These are phyloP conservation scores for Stenurella melanura DNA, from an alignment of 2,888 invertebrate genomes.

Conservation along the genomic window DNA sequence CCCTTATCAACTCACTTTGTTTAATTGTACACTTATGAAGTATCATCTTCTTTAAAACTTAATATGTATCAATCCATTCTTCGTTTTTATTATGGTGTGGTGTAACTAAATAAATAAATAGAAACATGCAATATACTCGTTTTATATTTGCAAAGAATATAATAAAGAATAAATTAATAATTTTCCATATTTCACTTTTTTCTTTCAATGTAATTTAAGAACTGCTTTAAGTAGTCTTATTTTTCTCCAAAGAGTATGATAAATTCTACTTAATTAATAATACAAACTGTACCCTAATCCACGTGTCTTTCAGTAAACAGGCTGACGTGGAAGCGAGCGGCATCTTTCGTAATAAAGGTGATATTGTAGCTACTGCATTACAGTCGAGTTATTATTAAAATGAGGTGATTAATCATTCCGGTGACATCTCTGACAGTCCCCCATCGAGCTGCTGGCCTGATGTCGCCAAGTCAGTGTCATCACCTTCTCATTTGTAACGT, in stretches of 20 bases:
- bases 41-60: too few species aligned
- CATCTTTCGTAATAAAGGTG: conserved; percentile 71
- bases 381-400: conserved; percentile 74
- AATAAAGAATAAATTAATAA: too few species aligned
- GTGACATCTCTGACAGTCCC: conserved; percentile 71
- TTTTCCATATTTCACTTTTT: too few species aligned
- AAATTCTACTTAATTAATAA: conserved; percentile 67
- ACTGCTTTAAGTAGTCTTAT: background rate
- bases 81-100: too few species aligned
- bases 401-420: conserved; percentile 74
- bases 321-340: conserved; percentile 51
- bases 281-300: conserved; percentile 64
- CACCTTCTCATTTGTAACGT: conserved; percentile 64
- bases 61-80: too few species aligned
- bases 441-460: conserved; percentile 64
- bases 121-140: too few species aligned
- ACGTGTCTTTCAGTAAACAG: conserved; percentile 68
- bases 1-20: too few species aligned
- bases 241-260: conserved; percentile 43
- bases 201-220: too few species aligned
- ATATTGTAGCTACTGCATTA: conserved; percentile 71
- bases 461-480: conserved; percentile 68
- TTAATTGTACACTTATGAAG: too few species aligned
- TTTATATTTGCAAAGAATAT: too few species aligned
- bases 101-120: too few species aligned